Base-by-base conservation (phyloP, 2,888 invertebrate genomes). In the Acrocyrtus sp. region DNA sequence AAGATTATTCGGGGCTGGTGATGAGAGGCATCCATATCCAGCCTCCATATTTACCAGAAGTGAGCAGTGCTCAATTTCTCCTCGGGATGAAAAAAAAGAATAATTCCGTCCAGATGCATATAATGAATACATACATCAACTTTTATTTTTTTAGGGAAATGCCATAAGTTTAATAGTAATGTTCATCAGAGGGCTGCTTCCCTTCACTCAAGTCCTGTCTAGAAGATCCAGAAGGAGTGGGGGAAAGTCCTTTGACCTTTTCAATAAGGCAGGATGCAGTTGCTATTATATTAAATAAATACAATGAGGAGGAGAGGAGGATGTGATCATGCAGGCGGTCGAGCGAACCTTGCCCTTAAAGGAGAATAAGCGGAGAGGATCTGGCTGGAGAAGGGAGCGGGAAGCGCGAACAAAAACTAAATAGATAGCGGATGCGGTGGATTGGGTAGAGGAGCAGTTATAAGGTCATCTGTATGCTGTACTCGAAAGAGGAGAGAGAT, bases 211-310 rank as follows among this genome's bases (percentile, higher is more conserved):
- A n/a, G n/a, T n/a, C n/a, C n/a, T n/a, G n/a, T n/a, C n/a, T n/a
- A n/a, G n/a, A n/a, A n/a, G n/a, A n/a, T n/a, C n/a, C n/a, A n/a
- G n/a, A 34, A 34, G 12, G 34, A 34, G 34, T 8, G 34, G n/a
- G 27, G 43, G 51, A 60, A 61, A 41, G 72, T 72, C 72, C 65
- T 65, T 65, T 72, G 72, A 72, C 72, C 70, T 72, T 72, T 72
- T 63, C 65, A 26, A 48, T 24, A 8, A 21, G 60, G 17, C 27
- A 65, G 29, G 50, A 43, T 51, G 72, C 69, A 69, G 53, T 54
- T 54, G 54, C 29, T 21, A 54, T 54, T 54, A 54, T 17, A 54
- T 34, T 54, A 24, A 12, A 15, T 34, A 34, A 34, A 51, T 21
- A 51, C 2, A 26, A 51, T 2, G 26, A 8, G 48, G 48, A n/a